These are phyloP conservation scores for Heteromyza rotundicornis DNA, from an alignment of 2,888 invertebrate species.

Conservation along the genomic window DNA sequence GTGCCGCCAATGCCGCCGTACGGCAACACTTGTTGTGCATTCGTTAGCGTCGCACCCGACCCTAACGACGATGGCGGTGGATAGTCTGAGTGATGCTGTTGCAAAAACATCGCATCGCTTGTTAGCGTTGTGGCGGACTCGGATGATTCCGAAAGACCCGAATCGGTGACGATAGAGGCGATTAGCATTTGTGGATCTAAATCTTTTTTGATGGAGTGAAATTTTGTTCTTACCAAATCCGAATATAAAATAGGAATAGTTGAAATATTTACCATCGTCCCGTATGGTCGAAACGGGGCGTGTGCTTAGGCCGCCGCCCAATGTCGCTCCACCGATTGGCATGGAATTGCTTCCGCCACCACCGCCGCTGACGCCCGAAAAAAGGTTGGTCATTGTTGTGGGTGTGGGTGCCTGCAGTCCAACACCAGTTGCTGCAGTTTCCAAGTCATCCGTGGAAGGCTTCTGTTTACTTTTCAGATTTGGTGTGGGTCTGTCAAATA, in stretches of 20 bases:
- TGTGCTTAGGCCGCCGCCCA: slow-evolving; percentile 42
- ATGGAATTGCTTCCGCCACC: slow-evolving; percentile 30
- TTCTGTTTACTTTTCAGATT: slow-evolving; percentile 68
- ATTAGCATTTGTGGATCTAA: slow-evolving; percentile 46
- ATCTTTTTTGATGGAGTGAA: too few species aligned
- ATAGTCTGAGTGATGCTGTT: slow-evolving; percentile 49
- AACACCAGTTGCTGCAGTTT: slow-evolving; percentile 47
- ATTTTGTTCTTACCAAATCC: too few species aligned
- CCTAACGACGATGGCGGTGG: slow-evolving; percentile 40
- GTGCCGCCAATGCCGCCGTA: slow-evolving; percentile 44
- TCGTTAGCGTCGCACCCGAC: slow-evolving; percentile 36
- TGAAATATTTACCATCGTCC: slow-evolving; percentile 63
- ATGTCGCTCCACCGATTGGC: slow-evolving; percentile 44
- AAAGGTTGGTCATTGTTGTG: slow-evolving; percentile 45
- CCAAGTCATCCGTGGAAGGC: slow-evolving; percentile 61
- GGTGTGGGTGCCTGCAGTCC: slow-evolving; percentile 58
- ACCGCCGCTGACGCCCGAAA: slow-evolving; percentile 40
- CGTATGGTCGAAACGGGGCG: slow-evolving; percentile 60
- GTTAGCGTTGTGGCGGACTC: slow-evolving; percentile 55
- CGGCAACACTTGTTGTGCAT: slow-evolving; percentile 49
- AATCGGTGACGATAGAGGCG: slow-evolving; percentile 61
- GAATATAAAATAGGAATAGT: too few species aligned
- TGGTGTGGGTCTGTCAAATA: slow-evolving; percentile 68
- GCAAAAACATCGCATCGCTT: slow-evolving; percentile 44
- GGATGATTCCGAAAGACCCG: slow-evolving; percentile 61